Conservation (phyloP, 37 sponge, comb jelly and placozoan species). For the Geodia barretti region DNA sequence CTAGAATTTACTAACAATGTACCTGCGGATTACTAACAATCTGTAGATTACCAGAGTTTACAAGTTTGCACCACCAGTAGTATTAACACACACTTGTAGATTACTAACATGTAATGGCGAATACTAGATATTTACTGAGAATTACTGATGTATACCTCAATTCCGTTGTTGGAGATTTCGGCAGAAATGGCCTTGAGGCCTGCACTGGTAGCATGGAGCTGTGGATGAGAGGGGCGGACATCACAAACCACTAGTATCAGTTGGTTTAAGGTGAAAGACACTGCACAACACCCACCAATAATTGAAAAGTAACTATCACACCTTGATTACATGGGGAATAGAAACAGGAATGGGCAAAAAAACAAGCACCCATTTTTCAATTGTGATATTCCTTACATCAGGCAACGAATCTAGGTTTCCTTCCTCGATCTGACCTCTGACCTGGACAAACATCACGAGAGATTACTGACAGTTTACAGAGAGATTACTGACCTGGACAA, state of each 20-base stretch:
- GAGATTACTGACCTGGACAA: too few species aligned
- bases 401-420: slow-evolving; percentile 78
- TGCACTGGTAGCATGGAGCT: slow-evolving; percentile 93
- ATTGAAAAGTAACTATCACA: too few species aligned
- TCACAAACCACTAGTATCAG: too few species aligned
- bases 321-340: too few species aligned
- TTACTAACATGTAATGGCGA: too few species aligned
- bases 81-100: too few species aligned
- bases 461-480: too few species aligned
- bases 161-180: slow-evolving; percentile 55
- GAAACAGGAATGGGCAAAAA: too few species aligned
- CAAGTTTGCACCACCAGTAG: background rate
- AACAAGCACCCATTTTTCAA: too few species aligned
- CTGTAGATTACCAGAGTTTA: background rate
- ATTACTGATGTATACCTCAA: slow-evolving; percentile 60
- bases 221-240: background rate
- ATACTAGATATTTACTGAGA: background rate
- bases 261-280: too few species aligned
- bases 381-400: slow-evolving; percentile 66
- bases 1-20: background rate
- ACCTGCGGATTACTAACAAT: background rate
- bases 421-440: slow-evolving; percentile 47
- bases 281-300: too few species aligned
- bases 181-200: slow-evolving; percentile 86
- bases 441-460: too few species aligned